Evolutionary conservation across 2,113 vertebrate genomes (phyloP), one percentile per base, ranked within the genome.

Genomic region (Corydoras sp.): DNA sequence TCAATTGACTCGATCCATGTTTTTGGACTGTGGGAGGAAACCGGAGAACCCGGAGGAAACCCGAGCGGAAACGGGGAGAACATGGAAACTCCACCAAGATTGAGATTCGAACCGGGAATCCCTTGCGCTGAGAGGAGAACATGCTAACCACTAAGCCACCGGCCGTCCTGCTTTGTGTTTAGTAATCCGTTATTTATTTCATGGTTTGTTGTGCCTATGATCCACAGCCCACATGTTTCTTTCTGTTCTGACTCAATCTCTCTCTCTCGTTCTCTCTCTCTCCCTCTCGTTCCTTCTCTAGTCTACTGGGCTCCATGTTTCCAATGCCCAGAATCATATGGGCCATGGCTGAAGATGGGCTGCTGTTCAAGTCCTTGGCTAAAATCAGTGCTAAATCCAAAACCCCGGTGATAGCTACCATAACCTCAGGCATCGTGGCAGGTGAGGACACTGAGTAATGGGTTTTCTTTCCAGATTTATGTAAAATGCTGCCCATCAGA

Each of bases 281-380:
- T 59, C n/a, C n/a, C n/a, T 80, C 9, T 71, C 58, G 18, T 79
- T 14, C 24, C 73, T 61, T 65, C 31, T 1, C 2, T 77, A 99
- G 95, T 81, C 86, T 99, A 62, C 89, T 98, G 65, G 95, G 94
- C 18, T 92, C 95, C 80, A 97, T 98, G 95, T 97, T 98, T 79
- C 96, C 96, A 0, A 98, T 98, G 95, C 94, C 96, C 62, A 89
- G 95, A 73, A 91, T 99, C 54, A 96, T 99, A 83, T 98, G 95
- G 76, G 95, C 95, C 70, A 99, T 98, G 96, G 95, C 96, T 76
- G 93, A 96, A 80, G 96, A 99, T 10, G 95, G 96, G 1, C 88
- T 99, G 72, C 92, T 99, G 31, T 98, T 99, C 83, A 95, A 90
- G 82, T 87, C 86, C 82, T 87, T 98, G 89, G 91, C 92, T 79